Evolutionary conservation across 2,797 vertebrate genomes (phyloP).

Genomic region (Kryptolebias ocellatus): DNA sequence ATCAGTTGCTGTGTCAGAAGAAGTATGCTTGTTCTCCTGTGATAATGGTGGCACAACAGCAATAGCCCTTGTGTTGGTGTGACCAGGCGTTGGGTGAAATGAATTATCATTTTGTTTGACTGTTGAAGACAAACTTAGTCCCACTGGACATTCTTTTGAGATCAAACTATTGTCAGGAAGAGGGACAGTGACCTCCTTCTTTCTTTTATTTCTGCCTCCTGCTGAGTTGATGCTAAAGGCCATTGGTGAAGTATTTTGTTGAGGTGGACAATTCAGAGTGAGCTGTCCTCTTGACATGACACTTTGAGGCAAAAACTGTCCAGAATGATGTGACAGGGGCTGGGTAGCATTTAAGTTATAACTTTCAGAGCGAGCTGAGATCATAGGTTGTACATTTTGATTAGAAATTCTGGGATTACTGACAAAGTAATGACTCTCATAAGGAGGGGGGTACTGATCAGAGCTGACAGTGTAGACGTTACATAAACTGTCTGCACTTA

Average conservation of each 20-base stretch:
- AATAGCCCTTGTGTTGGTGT: conserved; percentile 49
- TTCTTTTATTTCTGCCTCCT: neutral
- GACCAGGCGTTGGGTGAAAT: conserved; percentile 15
- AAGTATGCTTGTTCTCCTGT: conserved; percentile 7
- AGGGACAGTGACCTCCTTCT: neutral
- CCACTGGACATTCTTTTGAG: neutral
- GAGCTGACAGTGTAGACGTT: neutral
- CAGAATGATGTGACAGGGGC: neutral
- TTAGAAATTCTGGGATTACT: neutral
- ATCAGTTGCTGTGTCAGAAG: neutral
- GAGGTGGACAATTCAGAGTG: neutral
- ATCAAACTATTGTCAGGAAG: neutral
- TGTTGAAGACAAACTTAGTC: neutral
- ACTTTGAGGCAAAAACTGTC: neutral
- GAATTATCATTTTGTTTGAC: conserved; percentile 9
- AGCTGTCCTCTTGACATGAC: neutral
- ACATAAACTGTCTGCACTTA: rapidly evolving
- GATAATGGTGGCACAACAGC: conserved; percentile 76
- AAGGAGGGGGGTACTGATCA: rapidly evolving
- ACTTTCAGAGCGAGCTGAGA: neutral
- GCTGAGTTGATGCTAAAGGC: neutral
- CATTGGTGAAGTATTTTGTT: conserved; percentile 8
- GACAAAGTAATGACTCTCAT: neutral
- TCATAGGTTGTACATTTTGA: conserved; percentile 12
- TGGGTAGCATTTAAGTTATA: neutral